A percentile compares a stretch with the other conserved stretches of the same genome.
Evolutionary conservation across 2,797 vertebrate genomes (phyloP).

Genomic region (Gobio occitaniae): DNA sequence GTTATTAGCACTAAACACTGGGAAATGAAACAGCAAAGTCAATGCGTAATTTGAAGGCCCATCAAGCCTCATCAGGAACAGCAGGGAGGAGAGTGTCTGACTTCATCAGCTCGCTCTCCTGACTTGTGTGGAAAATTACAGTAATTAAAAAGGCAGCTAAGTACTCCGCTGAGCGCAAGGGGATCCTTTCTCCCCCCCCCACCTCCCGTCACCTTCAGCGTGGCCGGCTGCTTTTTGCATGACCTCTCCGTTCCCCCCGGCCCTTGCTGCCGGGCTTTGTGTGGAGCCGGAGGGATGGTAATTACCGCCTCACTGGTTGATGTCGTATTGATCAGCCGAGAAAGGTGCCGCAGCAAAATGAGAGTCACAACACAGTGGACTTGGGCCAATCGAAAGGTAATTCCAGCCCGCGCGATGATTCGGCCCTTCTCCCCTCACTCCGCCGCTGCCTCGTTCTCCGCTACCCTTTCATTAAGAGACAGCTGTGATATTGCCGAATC

Average conservation of each 20-base stretch:
- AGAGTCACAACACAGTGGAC: conserved; percentile 86
- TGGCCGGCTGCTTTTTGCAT: conserved; percentile 83
- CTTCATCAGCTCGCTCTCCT: conserved; percentile 96
- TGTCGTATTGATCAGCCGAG: conserved; percentile 88
- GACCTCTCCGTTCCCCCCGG: conserved; percentile 84
- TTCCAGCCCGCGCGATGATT: conserved; percentile 85
- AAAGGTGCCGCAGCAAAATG: conserved; percentile 90
- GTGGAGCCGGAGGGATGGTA: conserved; percentile 75
- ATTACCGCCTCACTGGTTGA: conserved; percentile 89
- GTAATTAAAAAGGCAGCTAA: conserved; percentile 96
- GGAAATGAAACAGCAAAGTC: conserved; percentile 88
- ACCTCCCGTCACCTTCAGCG: conserved; percentile 87
- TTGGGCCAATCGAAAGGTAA: conserved; percentile 92
- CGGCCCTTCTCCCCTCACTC: conserved; percentile 68
- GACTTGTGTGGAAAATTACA: conserved; percentile 95
- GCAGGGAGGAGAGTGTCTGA: conserved; percentile 92
- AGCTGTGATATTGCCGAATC: conserved; percentile 92
- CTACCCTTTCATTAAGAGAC: conserved; percentile 89
- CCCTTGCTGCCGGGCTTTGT: conserved; percentile 82
- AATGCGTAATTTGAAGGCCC: conserved; percentile 89
- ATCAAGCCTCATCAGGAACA: conserved; percentile 96
- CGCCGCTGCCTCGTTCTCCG: conserved; percentile 30
- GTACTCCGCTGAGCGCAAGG: conserved; percentile 86
- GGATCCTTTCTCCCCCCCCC: conserved; percentile 84
- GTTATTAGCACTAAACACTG: conserved; percentile 96